A percentile compares a stretch with the other conserved stretches of the same genome.
These are phyloP conservation scores for Gari tellinella DNA, from an alignment of 2,888 invertebrate genomes.

Conservation along the genomic window DNA sequence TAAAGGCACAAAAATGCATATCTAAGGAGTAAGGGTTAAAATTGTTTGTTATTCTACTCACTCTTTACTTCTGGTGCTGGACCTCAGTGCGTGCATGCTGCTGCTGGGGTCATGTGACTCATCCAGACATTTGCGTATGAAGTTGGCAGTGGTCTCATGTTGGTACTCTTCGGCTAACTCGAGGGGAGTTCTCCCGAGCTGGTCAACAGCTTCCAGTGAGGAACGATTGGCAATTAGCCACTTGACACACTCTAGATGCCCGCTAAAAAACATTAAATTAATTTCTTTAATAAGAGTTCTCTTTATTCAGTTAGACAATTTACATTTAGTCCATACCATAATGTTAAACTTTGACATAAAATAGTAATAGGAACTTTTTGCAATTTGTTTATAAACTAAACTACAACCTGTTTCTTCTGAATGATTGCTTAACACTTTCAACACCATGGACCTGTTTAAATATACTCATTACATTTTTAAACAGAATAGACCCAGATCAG, in stretches of 20 bases:
- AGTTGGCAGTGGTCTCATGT: constrained; percentile 72
- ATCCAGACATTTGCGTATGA: constrained; percentile 70
- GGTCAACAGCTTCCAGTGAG: constrained; percentile 70
- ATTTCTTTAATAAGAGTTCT: neutral
- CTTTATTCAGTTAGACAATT: neutral
- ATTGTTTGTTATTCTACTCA: too few relatives aligned
- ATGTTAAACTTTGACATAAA: neutral
- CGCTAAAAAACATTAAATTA: constrained; percentile 66
- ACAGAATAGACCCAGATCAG: too few relatives aligned
- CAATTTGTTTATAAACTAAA: too few relatives aligned
- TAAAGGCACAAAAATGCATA: too few relatives aligned
- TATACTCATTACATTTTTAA: too few relatives aligned
- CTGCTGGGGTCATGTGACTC: constrained; percentile 73
- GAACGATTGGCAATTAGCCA: constrained; percentile 81
- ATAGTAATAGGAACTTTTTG: neutral
- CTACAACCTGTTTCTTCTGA: too few relatives aligned
- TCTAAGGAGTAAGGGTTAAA: too few relatives aligned
- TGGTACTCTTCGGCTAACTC: constrained; percentile 75
- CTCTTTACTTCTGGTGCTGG: constrained; percentile 25
- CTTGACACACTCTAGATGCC: constrained; percentile 79
- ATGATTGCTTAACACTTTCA: too few relatives aligned
- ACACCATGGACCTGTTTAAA: too few relatives aligned
- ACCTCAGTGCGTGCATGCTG: constrained; percentile 69
- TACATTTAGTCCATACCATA: neutral
- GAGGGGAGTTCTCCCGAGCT: constrained; percentile 73